These are phyloP conservation scores for Ochropleura plecta DNA, from an alignment of 2,888 invertebrate species.

Conservation along the genomic window DNA sequence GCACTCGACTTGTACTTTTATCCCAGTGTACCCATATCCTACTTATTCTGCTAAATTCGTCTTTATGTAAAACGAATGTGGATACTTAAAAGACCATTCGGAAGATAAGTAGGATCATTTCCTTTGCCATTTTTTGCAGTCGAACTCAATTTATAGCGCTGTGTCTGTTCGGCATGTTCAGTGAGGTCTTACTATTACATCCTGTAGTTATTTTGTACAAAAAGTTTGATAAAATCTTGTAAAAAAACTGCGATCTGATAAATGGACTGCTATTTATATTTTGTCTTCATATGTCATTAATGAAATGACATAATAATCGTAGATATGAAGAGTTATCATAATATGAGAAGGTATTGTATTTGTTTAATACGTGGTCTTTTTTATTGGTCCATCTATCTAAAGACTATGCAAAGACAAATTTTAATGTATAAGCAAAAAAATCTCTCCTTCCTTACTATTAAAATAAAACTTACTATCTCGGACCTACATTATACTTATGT, in stretches of 20 bases:
- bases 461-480: not conserved
- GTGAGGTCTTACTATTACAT: slow-evolving; percentile 33
- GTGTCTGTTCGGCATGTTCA: slow-evolving; percentile 28
- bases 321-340: not conserved
- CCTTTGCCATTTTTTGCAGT: slow-evolving; percentile 68
- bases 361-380: no score
- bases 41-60: slow-evolving; percentile 73
- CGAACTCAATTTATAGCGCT: slow-evolving; percentile 63
- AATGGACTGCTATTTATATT: slow-evolving; percentile 7
- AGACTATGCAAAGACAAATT: slow-evolving; percentile 9
- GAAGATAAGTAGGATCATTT: slow-evolving; percentile 69
- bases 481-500: not conserved
- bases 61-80: slow-evolving; percentile 76
- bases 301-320: slow-evolving; percentile 9
- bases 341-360: not conserved
- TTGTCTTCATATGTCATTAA: slow-evolving; percentile 1
- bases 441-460: not conserved
- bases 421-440: not conserved
- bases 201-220: slow-evolving; percentile 8
- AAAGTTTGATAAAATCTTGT: slow-evolving; percentile 25
- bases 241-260: slow-evolving; percentile 13
- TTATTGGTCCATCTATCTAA: not conserved
- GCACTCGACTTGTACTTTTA: slow-evolving; percentile 83
- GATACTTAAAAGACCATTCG: slow-evolving; percentile 73
- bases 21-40: slow-evolving; percentile 76